phyloP scores from a whole-genome alignment of 2,888 invertebrate genomes.

The Cataglyphis cursor region DNA sequence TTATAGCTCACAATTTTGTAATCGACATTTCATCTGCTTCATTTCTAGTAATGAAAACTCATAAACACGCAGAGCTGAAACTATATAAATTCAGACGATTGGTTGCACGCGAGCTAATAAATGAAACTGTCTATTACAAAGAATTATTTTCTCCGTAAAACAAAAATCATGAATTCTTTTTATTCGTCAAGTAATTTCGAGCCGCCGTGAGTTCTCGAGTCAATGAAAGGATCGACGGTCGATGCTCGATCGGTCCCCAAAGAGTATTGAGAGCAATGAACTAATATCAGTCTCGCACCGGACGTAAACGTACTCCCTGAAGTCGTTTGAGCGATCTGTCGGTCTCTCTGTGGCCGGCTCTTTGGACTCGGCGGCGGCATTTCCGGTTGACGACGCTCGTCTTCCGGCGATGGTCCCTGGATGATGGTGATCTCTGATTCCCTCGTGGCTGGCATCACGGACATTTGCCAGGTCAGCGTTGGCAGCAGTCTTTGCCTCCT shows the following conservation, averaged over 20 bases:
- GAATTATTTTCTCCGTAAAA: background rate
- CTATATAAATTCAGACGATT: background rate
- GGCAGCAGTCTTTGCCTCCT: conserved; percentile 80
- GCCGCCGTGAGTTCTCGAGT: conserved; percentile 2
- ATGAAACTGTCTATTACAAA: background rate
- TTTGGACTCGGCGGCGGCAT: conserved; percentile 59
- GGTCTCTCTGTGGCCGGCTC: conserved; percentile 67
- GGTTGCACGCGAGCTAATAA: background rate
- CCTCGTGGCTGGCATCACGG: conserved; percentile 75
- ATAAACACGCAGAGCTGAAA: background rate
- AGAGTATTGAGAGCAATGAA: conserved; percentile 33
- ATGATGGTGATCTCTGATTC: conserved; percentile 61
- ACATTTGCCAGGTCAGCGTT: conserved; percentile 83
- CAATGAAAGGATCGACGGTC: conserved; percentile 15
- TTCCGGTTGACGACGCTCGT: conserved; percentile 62
- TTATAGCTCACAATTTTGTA: background rate
- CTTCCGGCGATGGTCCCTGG: conserved; percentile 68
- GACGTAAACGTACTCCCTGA: conserved; percentile 81
- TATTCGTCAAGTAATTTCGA: background rate
- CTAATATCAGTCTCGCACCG: conserved; percentile 45
- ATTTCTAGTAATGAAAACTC: background rate
- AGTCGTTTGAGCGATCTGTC: conserved; percentile 71
- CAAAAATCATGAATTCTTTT: background rate
- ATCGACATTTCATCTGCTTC: background rate
- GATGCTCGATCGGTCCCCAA: conserved; percentile 13